Percentiles rank a stretch among this genome's conserved stretches.
These are phyloP conservation scores for Xyliphius kryptos DNA, from an alignment of 2,113 vertebrate species.

Conservation along the genomic window DNA sequence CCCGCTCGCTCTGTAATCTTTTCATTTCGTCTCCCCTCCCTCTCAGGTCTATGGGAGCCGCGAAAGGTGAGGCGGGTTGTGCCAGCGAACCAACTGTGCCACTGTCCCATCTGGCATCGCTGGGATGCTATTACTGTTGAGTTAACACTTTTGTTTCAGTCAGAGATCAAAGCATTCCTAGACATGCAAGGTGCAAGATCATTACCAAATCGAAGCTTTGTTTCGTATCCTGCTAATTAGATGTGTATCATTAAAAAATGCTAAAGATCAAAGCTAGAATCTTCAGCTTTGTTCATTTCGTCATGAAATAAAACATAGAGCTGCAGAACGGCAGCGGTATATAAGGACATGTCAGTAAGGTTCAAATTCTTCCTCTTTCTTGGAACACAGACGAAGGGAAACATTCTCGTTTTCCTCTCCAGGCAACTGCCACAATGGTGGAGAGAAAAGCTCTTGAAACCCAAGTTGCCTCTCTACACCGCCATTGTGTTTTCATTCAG, in stretches of 20 bases:
- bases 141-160: slow-evolving; percentile 30
- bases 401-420: slow-evolving; percentile 29
- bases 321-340: neutral
- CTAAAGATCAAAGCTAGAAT: too few relatives aligned
- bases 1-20: slow-evolving; percentile 69
- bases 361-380: slow-evolving; percentile 22
- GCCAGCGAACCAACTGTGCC: slow-evolving; percentile 62
- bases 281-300: too few relatives aligned
- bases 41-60: slow-evolving; percentile 66
- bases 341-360: slow-evolving; percentile 17
- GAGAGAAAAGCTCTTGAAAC: slow-evolving; percentile 33
- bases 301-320: too few relatives aligned
- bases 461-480: slow-evolving; percentile 29
- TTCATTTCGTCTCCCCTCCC: slow-evolving; percentile 72
- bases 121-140: slow-evolving; percentile 32
- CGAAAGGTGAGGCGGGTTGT: slow-evolving; percentile 64
- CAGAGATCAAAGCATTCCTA: slow-evolving; percentile 17
- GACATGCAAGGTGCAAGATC: slow-evolving; percentile 18
- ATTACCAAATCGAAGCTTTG: too few relatives aligned
- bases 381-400: slow-evolving; percentile 14
- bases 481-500: slow-evolving; percentile 36
- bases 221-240: too few relatives aligned
- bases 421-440: slow-evolving; percentile 39
- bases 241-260: too few relatives aligned
- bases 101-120: slow-evolving; percentile 41